Evolutionary conservation across 2,113 vertebrate genomes (phyloP).

Genomic region (Coturnix japonica): DNA sequence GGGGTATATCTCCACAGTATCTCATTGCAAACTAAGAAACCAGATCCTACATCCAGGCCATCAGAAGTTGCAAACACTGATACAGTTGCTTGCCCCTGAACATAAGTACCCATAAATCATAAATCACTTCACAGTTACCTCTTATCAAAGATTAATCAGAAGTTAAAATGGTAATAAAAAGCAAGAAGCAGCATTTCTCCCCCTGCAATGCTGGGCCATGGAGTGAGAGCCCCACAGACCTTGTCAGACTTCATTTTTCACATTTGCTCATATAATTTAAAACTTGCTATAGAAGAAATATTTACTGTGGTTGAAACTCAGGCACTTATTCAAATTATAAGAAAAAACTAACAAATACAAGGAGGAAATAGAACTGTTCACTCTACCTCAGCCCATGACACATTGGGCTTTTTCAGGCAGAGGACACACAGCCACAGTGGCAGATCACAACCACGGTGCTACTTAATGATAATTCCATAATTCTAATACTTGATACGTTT

Average conservation of each 20-base stretch:
- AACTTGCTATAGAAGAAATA: not conserved
- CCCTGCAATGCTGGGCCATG: not conserved
- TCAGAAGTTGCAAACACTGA: not conserved
- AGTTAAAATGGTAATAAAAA: slow-evolving; percentile 1
- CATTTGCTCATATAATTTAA: not conserved
- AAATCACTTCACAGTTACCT: slow-evolving; percentile 8
- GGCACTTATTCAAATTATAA: not conserved
- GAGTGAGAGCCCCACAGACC: not conserved
- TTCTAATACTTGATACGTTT: not conserved
- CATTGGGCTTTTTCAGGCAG: not conserved
- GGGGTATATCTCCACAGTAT: not conserved
- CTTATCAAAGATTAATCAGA: not conserved
- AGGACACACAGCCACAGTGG: not conserved
- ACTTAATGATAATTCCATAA: not conserved
- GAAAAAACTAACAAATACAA: not conserved
- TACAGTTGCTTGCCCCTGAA: not conserved
- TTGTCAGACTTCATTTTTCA: not conserved
- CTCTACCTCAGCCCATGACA: not conserved
- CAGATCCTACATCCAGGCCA: not conserved
- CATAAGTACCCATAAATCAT: not conserved
- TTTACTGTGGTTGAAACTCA: not conserved
- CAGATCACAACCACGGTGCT: not conserved
- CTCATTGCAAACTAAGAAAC: not conserved
- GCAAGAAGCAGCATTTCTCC: not conserved
- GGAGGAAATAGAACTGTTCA: not conserved